Percentiles rank a stretch among this genome's conserved stretches.
Evolutionary conservation across 2,113 vertebrate genomes (phyloP).

Genomic region (Poeciliopsis prolifica): DNA sequence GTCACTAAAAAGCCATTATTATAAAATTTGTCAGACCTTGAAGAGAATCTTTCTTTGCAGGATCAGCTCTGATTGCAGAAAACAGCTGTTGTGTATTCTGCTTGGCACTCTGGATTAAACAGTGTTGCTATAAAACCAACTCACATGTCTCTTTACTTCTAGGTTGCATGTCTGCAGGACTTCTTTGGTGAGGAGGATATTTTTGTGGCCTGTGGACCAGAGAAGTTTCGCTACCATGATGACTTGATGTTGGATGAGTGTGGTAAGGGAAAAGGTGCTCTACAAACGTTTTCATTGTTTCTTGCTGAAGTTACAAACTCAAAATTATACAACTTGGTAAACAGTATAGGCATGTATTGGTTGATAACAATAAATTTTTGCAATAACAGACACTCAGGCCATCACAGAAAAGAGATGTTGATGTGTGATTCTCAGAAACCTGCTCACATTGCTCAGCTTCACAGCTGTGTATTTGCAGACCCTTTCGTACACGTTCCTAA

Average conservation of each 20-base stretch:
- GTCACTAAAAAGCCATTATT: not conserved
- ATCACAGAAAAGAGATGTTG: not conserved
- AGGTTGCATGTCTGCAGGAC: constrained; percentile 96
- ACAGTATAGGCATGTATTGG: not conserved
- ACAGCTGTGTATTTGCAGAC: not conserved
- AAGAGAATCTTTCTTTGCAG: not conserved
- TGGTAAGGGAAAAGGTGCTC: constrained; percentile 76
- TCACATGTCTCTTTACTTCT: constrained; percentile 20
- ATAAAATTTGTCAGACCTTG: not conserved
- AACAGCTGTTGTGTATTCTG: not conserved
- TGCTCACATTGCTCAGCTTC: not conserved
- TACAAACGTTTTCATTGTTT: not conserved
- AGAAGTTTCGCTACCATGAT: constrained; percentile 97
- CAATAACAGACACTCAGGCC: not conserved
- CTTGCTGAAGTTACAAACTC: not conserved
- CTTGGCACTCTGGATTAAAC: not conserved
- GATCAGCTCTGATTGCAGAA: not conserved
- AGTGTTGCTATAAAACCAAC: not conserved
- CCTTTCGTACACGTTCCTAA: not conserved
- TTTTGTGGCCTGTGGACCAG: constrained; percentile 95
- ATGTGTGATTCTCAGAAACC: too few relatives aligned
- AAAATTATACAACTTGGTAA: not conserved
- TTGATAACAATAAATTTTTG: not conserved
- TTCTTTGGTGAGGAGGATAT: constrained; percentile 97
- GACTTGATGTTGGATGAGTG: constrained; percentile 95